Base-by-base conservation (phyloP, 2,113 vertebrate species). In the Lagopus leucura region DNA sequence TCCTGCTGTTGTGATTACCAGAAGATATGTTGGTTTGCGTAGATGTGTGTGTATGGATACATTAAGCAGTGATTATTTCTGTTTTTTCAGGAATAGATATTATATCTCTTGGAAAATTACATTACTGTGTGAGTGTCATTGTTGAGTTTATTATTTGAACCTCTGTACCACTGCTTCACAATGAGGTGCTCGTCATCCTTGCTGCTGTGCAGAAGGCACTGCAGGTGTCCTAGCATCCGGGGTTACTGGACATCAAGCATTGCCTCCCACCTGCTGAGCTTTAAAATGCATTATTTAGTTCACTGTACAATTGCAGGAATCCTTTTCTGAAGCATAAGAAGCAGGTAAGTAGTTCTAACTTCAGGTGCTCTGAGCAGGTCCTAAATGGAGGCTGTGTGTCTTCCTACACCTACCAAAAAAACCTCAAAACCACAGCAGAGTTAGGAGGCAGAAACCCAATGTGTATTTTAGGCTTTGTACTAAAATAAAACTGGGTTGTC, bases 341-440 rank as follows among this genome's bases (percentile, higher is more conserved):
- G 12, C 52, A 30, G 58, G 34, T 40, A 85, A 90, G 87, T 88
- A 50, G 47, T 13, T 73, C 22, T 71, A 58, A 34, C 27, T 5
- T 45, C 16, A 54, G 36, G 43, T 64, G 4, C 64, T 71, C 69
- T 1, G 11, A 36, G 63, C 74, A 64, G 50, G 47, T 48, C 42
- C 71, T 91, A 66, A 47, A 25, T 61, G 64, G 47, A 81, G 74
- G 43, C 89, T 79, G 27, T 19, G 8, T 5, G 20, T 58, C 66
- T 93, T 66, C 34, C 42, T 77, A 2, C 65, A 38, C 13, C 65
- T 72, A 38, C 61, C 52, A 71, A 47, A 66, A 70, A 66, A 74
- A 20, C 22, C 58, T 76, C 71, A 58, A 85, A 94, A 70, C 75
- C 77, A 74, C 91, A 89, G 85, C 72, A 89, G 18, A 61, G 81